phyloP scores from a whole-genome alignment of 2,113 vertebrate species.

The Lates calcarifer region DNA sequence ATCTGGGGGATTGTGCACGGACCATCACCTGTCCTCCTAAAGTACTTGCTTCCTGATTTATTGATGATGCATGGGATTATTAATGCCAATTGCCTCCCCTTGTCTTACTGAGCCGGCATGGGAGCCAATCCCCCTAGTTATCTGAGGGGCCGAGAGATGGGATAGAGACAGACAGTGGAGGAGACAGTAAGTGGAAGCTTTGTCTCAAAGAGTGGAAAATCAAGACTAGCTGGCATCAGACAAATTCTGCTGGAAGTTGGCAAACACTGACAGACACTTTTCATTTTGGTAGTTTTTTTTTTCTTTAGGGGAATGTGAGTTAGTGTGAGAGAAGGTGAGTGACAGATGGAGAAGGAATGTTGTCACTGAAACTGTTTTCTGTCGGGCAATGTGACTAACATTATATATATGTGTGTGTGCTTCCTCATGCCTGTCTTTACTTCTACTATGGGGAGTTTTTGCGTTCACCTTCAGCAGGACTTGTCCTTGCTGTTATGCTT shows the following conservation, averaged over 20 bases:
- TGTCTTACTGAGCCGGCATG: conserved; percentile 27
- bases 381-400: background rate
- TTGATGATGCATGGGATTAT: conserved; percentile 71
- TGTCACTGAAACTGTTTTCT: conserved; percentile 18
- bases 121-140: conserved; percentile 1
- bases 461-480: conserved; percentile 1
- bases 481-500: background rate
- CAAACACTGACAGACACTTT: conserved; percentile 36
- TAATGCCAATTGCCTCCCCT: conserved; percentile 47
- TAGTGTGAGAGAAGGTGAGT: background rate
- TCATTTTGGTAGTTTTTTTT: conserved; percentile 32
- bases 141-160: conserved; percentile 20
- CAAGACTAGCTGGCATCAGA: conserved; percentile 5
- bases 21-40: conserved; percentile 62
- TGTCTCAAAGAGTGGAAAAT: conserved; percentile 32
- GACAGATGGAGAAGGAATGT: conserved; percentile 5
- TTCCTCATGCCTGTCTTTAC: conserved; percentile 15
- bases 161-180: conserved; percentile 27
- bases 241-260: conserved; percentile 13
- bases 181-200: conserved; percentile 37
- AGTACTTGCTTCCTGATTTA: conserved; percentile 65
- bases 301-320: background rate
- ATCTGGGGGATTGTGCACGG: conserved; percentile 54
- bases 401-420: background rate
- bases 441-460: background rate